Conservation (phyloP, 2,888 invertebrate species). For the Trissonchulus latispiculum region DNA sequence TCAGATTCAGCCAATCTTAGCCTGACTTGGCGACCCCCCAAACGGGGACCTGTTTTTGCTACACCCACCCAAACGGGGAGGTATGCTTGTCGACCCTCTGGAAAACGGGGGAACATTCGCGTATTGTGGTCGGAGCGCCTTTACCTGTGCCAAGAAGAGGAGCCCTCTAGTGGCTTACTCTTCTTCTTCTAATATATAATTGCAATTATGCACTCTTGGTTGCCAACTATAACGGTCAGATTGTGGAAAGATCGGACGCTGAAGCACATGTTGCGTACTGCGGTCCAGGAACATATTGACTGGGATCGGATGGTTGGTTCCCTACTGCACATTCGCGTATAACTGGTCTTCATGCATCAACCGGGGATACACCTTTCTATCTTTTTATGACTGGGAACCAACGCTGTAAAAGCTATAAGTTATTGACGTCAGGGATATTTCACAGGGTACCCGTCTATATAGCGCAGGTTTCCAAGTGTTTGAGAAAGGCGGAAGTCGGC, state of each 20-base stretch:
- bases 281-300: neutral
- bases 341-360: neutral
- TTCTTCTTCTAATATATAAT: too few relatives aligned
- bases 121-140: too few relatives aligned
- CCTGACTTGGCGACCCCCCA: too few relatives aligned
- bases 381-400: neutral
- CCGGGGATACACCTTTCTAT: conserved; percentile 9
- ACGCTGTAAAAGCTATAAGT: neutral
- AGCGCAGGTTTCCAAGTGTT: neutral
- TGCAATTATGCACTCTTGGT: too few relatives aligned
- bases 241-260: neutral
- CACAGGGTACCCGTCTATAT: neutral
- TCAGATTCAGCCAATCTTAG: too few relatives aligned
- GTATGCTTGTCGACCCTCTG: too few relatives aligned
- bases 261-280: neutral
- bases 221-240: neutral
- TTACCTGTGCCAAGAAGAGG: too few relatives aligned
- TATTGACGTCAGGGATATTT: too few relatives aligned
- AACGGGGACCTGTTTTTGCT: too few relatives aligned
- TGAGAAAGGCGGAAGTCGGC: neutral
- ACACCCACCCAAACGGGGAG: too few relatives aligned
- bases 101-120: too few relatives aligned
- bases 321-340: neutral
- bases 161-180: too few relatives aligned
- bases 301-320: neutral